Evolutionary conservation across 2,113 vertebrate species (phyloP), one percentile per base, ranked within the genome.

Genomic region (Pteropus alecto): DNA sequence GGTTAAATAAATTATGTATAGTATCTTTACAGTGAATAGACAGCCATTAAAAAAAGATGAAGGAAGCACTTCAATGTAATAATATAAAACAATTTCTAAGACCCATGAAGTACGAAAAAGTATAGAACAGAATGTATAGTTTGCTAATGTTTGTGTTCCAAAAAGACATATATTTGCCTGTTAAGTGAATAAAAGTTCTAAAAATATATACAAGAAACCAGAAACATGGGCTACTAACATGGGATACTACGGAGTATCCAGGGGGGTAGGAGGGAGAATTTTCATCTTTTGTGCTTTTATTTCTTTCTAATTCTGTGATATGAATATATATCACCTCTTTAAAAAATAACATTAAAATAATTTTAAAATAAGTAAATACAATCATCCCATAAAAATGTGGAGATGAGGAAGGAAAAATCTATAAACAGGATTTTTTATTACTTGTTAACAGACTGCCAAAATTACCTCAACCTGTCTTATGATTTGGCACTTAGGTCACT

Each of bases 221-320:
- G 58, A 68, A 90, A 71, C 33, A 71, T 38, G 35, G 8, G 6
- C 35, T 54, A 18, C 4, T 7, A 73, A 48, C 22, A 33, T 3
- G 7, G 48, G 3, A n/a, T 14, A 11, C 19, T 61, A 38, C 5
- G 5, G 65, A 48, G 7, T 63, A n/a, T 3, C 38, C 18, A n/a
- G 3, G 3, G 7, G 2, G 12, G 30, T 33, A 33, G 41, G 18
- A 46, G 18, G 21, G 28, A 41, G 79, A 38, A 14, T 28, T 76
- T 54, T 56, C 15, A 82, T 48, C 26, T 79, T 82, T 85, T 54
- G 74, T 18, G 28, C 56, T 54, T 68, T 43, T 33, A 77, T 33
- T 91, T 13, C 38, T 74, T 56, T 81, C 65, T 90, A 78, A 67
- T 90, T 97, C 82, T 79, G 35, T 91, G 35, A 73, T 60, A 77